Conservation (phyloP, 2,888 invertebrate genomes). For the Petrolisthes manimaculis region DNA sequence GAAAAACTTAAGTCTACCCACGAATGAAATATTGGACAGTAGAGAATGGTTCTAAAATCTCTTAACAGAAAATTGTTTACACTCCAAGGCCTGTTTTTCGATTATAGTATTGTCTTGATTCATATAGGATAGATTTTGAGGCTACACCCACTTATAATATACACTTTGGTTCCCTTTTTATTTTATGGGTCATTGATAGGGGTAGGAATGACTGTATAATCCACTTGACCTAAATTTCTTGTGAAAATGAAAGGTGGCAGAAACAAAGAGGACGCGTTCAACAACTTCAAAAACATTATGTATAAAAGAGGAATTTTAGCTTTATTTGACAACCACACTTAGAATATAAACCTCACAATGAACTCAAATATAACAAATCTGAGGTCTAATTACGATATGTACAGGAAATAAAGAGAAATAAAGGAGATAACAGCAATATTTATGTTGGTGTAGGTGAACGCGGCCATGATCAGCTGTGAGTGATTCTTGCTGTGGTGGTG, state of each 20-base stretch:
- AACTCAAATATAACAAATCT: background rate
- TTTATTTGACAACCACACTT: background rate
- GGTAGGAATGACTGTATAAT: background rate
- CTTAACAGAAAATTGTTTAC: slow-evolving; percentile 50
- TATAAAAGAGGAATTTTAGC: background rate
- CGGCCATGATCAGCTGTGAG: slow-evolving; percentile 54
- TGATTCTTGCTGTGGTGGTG: slow-evolving; percentile 50
- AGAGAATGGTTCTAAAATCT: slow-evolving; percentile 19
- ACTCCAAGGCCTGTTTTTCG: slow-evolving; percentile 45
- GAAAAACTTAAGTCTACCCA: background rate
- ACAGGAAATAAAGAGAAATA: background rate
- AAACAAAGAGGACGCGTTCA: slow-evolving; percentile 57
- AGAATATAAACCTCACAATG: background rate
- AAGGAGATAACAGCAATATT: slow-evolving; percentile 41
- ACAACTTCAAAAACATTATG: background rate
- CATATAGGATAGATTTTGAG: background rate
- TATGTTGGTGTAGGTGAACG: slow-evolving; percentile 41
- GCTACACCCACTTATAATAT: background rate
- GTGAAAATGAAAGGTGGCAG: slow-evolving; percentile 58
- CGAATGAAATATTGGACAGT: background rate
- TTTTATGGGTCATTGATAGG: background rate
- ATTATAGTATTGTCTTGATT: slow-evolving; percentile 27
- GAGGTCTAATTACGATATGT: background rate
- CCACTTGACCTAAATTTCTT: slow-evolving; percentile 53
- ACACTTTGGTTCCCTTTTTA: background rate